Evolutionary conservation across 2,888 invertebrate species (phyloP).

Genomic region (Melipona beecheii): DNA sequence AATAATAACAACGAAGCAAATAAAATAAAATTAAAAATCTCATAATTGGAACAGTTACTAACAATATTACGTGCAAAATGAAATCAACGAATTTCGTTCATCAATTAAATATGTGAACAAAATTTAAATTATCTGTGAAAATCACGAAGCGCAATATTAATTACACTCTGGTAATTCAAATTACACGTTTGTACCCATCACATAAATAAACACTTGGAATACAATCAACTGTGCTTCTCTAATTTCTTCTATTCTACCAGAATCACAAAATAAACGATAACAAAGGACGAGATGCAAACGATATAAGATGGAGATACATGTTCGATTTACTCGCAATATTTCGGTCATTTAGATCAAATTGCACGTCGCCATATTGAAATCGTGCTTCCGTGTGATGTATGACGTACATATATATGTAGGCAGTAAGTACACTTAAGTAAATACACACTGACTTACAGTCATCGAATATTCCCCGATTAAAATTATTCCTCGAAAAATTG

Average conservation of each 20-base stretch:
- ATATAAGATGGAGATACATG: not conserved
- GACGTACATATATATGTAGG: too few species aligned
- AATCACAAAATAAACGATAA: not conserved
- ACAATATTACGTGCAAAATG: not conserved
- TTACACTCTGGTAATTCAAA: not conserved
- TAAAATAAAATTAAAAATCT: not conserved
- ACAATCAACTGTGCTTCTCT: not conserved
- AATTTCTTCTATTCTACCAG: not conserved
- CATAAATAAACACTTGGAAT: not conserved
- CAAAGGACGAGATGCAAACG: not conserved
- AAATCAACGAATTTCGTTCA: not conserved
- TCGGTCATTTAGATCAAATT: constrained; percentile 3
- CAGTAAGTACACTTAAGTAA: too few species aligned
- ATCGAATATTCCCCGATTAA: not conserved
- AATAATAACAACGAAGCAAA: not conserved
- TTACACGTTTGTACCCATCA: not conserved
- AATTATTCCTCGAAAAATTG: not conserved
- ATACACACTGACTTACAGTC: not conserved
- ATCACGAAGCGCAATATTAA: not conserved
- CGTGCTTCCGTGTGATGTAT: not conserved
- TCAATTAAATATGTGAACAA: not conserved
- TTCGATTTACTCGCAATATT: not conserved
- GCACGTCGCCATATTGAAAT: constrained; percentile 29
- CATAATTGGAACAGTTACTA: not conserved
- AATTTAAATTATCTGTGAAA: not conserved